Conservation (phyloP, 2,888 invertebrate genomes). For the Melipona beecheii region DNA sequence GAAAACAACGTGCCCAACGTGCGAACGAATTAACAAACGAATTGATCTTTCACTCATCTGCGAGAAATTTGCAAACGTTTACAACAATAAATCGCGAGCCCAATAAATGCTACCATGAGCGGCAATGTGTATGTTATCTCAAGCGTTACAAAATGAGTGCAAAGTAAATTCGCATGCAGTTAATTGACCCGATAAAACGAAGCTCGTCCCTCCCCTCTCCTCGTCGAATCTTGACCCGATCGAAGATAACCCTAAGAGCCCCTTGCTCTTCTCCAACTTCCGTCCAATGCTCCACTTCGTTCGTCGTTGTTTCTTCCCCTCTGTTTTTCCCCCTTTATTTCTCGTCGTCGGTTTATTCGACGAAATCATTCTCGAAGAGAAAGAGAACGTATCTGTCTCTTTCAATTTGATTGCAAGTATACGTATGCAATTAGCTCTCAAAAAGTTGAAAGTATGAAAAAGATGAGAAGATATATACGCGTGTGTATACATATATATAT, state of each 20-base stretch:
- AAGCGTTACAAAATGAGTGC: background rate
- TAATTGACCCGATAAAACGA: constrained; percentile 38
- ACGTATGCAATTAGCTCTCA: too few species aligned
- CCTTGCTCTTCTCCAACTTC: constrained; percentile 4
- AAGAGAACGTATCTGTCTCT: background rate
- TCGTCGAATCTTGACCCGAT: constrained; percentile 18
- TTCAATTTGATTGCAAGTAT: background rate
- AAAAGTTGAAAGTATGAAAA: background rate
- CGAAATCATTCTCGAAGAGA: background rate
- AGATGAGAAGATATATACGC: background rate
- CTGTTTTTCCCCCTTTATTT: background rate
- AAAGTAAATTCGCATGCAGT: constrained; percentile 20
- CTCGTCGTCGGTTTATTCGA: background rate
- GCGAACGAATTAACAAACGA: background rate
- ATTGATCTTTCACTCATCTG: background rate
- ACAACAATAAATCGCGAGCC: background rate
- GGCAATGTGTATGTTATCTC: background rate
- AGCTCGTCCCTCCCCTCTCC: background rate
- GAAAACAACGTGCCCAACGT: background rate
- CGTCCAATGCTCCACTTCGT: background rate
- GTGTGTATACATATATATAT: too few species aligned
- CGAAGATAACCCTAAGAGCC: constrained; percentile 33
- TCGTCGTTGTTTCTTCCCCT: too few species aligned
- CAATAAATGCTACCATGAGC: too few species aligned
- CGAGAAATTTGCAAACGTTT: background rate